Evolutionary conservation across 2,797 vertebrate genomes (phyloP), one percentile per base, ranked within the genome.

Genomic region (Iguana delicatissima): DNA sequence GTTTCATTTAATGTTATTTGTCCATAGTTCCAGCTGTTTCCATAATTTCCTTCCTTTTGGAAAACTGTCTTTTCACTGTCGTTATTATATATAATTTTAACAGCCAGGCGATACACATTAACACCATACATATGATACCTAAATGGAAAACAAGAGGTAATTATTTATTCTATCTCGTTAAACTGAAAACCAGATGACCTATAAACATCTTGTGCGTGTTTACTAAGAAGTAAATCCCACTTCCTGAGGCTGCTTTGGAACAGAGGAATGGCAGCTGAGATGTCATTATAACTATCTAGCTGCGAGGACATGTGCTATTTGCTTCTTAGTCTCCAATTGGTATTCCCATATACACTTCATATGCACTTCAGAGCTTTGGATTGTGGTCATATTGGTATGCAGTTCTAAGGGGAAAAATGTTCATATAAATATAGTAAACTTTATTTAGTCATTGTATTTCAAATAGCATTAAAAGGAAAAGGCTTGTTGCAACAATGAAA

Each of bases 101-200:
- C 94, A 3, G 16, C 96, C 92, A 99, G 96, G 77, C 73, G 95
- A 55, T 97, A 96, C 42, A 98, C 97, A 0, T 98, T 96, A 24
- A 80, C 42, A 6, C 98, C 96, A 42, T 97, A 98, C 99, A 99
- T 99, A 93, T 98, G 98, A 96, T 98, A 99, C 99, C 99, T 99
- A 85, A 1, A 93, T 26, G 22, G 46, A 52, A 13, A 95, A 95
- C 0, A 95, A 0, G 22, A 85, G 55, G 18, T 57, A 89, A 80
- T 76, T 89, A 64, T 0, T 22, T 22, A 52, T 88, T 55, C n/a
- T 72, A 42, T 32, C 67, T 14, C 59, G 57, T 57, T 55, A 85
- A 50, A 84, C 2, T 50, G 16, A 79, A 84, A 80, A 50, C 32
- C 14, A 81, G 26, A 2, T 35, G 57, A 8, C 24, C 26, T 12